phyloP scores from a whole-genome alignment of 2,888 invertebrate genomes.

The Cryptocheilus praepositus region DNA sequence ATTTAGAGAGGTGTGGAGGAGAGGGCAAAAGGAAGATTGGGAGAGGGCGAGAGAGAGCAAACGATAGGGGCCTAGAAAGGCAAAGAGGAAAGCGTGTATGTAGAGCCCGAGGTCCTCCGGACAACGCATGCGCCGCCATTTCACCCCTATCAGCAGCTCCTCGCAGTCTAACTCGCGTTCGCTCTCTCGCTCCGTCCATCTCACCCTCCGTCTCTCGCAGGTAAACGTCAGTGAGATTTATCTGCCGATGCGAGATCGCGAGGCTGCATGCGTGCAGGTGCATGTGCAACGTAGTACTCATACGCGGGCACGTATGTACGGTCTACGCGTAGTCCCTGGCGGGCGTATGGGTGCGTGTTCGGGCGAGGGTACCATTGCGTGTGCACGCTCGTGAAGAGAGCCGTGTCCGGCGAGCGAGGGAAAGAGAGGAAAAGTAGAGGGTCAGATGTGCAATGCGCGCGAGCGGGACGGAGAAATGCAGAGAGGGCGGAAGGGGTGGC shows the following conservation, averaged over 20 bases:
- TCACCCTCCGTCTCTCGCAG: conserved; percentile 49
- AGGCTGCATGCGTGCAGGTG: conserved; percentile 55
- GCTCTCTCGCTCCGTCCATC: conserved; percentile 7
- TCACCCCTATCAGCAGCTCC: conserved; percentile 36
- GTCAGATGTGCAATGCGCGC: conserved; percentile 50
- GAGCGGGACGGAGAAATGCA: conserved; percentile 30
- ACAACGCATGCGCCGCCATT: conserved; percentile 44
- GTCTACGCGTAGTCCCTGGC: too few species aligned
- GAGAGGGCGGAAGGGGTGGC: conserved; percentile 4
- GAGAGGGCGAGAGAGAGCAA: conserved; percentile 18
- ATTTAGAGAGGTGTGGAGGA: conserved; percentile 11
- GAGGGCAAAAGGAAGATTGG: conserved; percentile 4
- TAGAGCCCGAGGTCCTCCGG: conserved; percentile 22
- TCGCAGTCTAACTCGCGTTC: not conserved
- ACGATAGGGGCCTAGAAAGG: conserved; percentile 9
- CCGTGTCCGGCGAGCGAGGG: conserved; percentile 38
- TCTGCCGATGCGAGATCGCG: conserved; percentile 69
- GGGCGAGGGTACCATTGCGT: conserved; percentile 1
- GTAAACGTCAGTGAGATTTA: conserved; percentile 71
- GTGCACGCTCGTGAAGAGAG: conserved; percentile 17
- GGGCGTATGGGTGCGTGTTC: conserved; percentile 43
- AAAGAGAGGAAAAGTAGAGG: conserved; percentile 40
- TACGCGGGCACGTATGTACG: conserved; percentile 13
- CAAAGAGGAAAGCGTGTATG: conserved; percentile 13
- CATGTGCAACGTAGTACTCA: conserved; percentile 44